phyloP scores from a whole-genome alignment of 2,888 invertebrate species.

The Erebia aethiops region DNA sequence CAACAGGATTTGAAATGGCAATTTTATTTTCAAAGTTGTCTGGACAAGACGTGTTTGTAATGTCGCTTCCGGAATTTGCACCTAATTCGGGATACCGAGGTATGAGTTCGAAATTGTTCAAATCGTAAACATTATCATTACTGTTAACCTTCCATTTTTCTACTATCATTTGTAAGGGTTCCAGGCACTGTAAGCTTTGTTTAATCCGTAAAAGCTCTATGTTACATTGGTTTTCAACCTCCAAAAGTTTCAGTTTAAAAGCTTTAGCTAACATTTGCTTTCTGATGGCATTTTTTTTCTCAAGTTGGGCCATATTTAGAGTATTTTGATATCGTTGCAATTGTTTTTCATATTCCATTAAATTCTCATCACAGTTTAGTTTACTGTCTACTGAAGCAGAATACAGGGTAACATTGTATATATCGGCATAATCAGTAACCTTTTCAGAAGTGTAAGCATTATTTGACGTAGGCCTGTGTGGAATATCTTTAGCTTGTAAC shows the following conservation, averaged over 20 bases:
- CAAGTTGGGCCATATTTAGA: constrained; percentile 71
- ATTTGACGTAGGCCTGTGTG: constrained; percentile 33
- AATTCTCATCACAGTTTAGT: constrained; percentile 65
- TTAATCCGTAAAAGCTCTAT: constrained; percentile 73
- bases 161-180: constrained; percentile 70
- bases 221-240: constrained; percentile 78
- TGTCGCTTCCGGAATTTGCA: constrained; percentile 53
- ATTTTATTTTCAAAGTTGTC: constrained; percentile 47
- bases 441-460: constrained; percentile 43
- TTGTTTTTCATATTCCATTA: constrained; percentile 75
- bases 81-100: constrained; percentile 66
- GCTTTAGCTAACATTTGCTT: constrained; percentile 78
- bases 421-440: constrained; percentile 30
- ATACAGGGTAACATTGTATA: constrained; percentile 50
- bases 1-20: constrained; percentile 36
- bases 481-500: constrained; percentile 31
- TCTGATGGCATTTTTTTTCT: constrained; percentile 74
- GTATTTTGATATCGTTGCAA: constrained; percentile 74
- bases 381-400: constrained; percentile 62
- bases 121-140: constrained; percentile 55
- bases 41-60: constrained; percentile 45
- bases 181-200: constrained; percentile 74
- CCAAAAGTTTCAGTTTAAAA: constrained; percentile 69
- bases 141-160: constrained; percentile 65
- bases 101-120: constrained; percentile 63